Base-by-base conservation (phyloP, 2,797 vertebrate species). In the Anguilla megastoma region DNA sequence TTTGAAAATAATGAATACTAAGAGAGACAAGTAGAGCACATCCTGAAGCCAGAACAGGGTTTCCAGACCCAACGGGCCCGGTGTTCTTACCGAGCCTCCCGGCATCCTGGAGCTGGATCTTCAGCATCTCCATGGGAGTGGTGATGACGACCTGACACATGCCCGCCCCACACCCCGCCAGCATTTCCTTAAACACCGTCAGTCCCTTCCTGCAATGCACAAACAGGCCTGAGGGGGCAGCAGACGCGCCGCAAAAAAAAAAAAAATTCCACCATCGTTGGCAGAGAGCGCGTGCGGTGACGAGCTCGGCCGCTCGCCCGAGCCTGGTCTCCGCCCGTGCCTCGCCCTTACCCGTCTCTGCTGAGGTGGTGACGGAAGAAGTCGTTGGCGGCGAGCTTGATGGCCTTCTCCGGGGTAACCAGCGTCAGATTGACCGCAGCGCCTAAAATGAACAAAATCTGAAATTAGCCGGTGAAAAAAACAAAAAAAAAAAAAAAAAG, bases 71-170 rank as follows among this genome's bases (percentile, higher is more conserved):
- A 14, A 14, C 24, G 6, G 18, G 66, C 36, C 87, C 54, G 3
- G 27, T 83, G 6, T 83, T 27, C 91, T 92, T 91, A 97, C 97
- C 96, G 52, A 97, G 93, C 90, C 97, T 94, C 87, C 97, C 97
- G 60, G 97, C 96, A 91, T 97, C 97, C 91, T 97, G 97, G 85
- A 97, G 89, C 93, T 97, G 97, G 86, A 97, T 97, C 94, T 97
- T 97, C 0, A 97, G 95, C 97, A 97, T 97, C 91, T 97, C 97
- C 97, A 97, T 97, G 0, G 97, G 97, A 6, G 96, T 97, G 52
- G 97, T 97, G 85, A 97, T 83, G 66, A 95, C 94, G 45, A 97
- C 97, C 89, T 97, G 97, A 90, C 97, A 97, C 93, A 96, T 95
- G 85, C 97, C 97, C 41, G 96, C 97, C 69, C 96, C 97, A 84